These are phyloP conservation scores for Dicranocentrus wangi DNA, from an alignment of 2,888 invertebrate genomes.

Conservation along the genomic window DNA sequence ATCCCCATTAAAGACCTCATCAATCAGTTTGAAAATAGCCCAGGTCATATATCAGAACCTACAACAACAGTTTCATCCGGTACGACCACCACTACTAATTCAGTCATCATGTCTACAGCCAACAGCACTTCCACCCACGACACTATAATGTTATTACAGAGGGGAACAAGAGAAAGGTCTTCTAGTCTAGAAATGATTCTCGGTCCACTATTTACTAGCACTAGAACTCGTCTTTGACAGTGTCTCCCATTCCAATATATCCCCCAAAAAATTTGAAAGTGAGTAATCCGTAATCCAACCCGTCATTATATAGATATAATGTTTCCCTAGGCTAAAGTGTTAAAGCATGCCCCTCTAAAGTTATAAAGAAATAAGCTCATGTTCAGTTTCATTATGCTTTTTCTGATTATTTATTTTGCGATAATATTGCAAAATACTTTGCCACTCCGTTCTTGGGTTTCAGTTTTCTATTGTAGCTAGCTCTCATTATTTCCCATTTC, in stretches of 20 bases:
- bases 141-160: constrained; percentile 16
- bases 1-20: constrained; percentile 55
- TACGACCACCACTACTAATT: constrained; percentile 10
- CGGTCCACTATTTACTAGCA: constrained; percentile 68
- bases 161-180: constrained; percentile 64
- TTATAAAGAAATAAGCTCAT: too few species aligned
- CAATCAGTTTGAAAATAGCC: constrained; percentile 54
- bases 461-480: too few species aligned
- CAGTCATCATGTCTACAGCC: constrained; percentile 4
- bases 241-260: not conserved
- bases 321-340: too few species aligned
- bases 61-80: constrained; percentile 7
- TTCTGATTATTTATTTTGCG: too few species aligned
- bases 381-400: too few species aligned
- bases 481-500: too few species aligned
- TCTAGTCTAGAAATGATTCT: constrained; percentile 72
- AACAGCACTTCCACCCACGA: constrained; percentile 13
- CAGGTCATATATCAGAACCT: constrained; percentile 11
- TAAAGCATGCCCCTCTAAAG: too few species aligned
- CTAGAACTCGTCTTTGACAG: constrained; percentile 65
- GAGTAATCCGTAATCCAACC: too few species aligned
- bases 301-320: too few species aligned
- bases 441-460: too few species aligned
- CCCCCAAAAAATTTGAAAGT: not conserved
- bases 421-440: too few species aligned